Conservation (phyloP, 2,888 invertebrate species). For the Hydroisotoma schaefferi region DNA sequence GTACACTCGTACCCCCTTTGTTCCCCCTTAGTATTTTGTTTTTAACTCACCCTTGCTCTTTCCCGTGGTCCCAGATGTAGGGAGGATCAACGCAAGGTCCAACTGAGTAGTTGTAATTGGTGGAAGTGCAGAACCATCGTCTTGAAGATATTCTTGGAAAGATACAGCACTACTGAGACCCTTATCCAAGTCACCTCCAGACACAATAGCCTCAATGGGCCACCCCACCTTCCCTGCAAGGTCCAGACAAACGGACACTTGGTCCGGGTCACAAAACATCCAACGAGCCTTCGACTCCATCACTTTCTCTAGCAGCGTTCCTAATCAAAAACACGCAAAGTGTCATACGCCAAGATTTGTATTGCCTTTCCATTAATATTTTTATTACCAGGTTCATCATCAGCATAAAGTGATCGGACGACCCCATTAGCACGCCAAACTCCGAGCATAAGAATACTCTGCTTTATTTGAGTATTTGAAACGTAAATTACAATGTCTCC, state of each 20-base stretch:
- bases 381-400: constrained; percentile 43
- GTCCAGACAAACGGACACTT: constrained; percentile 11
- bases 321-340: constrained; percentile 8
- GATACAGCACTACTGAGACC: constrained; percentile 12
- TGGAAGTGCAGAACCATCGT: constrained; percentile 26
- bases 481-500: constrained; percentile 42
- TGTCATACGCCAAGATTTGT: not conserved
- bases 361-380: not conserved
- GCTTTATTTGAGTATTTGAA: constrained; percentile 31
- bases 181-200: not conserved
- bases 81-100: constrained; percentile 36
- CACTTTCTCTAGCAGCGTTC: constrained; percentile 25
- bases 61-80: constrained; percentile 44
- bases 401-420: constrained; percentile 37
- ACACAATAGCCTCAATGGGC: constrained; percentile 33
- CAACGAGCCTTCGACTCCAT: constrained; percentile 38
- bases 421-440: constrained; percentile 44
- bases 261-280: constrained; percentile 39
- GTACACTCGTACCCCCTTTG: no score
- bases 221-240: constrained; percentile 25
- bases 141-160: constrained; percentile 22
- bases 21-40: not conserved
- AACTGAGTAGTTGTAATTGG: constrained; percentile 11
- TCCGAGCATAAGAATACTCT: constrained; percentile 30
- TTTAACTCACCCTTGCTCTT: constrained; percentile 17